Conservation (phyloP, 64 coral and sea anemone species). For the Montipora capricornis region DNA sequence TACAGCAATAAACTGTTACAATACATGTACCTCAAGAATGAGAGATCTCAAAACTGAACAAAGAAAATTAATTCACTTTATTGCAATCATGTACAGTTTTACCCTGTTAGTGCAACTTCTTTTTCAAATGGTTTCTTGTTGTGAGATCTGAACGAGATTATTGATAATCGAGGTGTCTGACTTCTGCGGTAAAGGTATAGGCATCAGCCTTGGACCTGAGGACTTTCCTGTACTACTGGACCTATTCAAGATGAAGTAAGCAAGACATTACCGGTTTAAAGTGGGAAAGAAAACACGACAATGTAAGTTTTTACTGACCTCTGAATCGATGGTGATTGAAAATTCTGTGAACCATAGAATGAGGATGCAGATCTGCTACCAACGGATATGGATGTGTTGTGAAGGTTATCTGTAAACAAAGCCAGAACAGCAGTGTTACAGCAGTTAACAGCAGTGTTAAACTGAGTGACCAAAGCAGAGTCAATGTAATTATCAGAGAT, state of each 20-base stretch:
- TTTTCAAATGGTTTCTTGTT: slow-evolving; percentile 29
- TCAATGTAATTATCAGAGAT: too few relatives aligned
- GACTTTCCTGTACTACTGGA: not conserved
- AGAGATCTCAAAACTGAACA: too few relatives aligned
- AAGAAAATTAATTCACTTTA: too few relatives aligned
- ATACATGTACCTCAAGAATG: too few relatives aligned
- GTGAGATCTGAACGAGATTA: slow-evolving; percentile 34
- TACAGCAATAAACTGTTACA: not conserved
- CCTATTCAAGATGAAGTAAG: not conserved
- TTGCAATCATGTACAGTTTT: not conserved
- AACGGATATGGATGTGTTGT: slow-evolving; percentile 12
- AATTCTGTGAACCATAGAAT: slow-evolving; percentile 20
- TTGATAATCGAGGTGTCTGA: slow-evolving; percentile 8
- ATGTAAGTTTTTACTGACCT: not conserved
- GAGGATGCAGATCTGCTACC: slow-evolving; percentile 6
- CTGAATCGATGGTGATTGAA: not conserved
- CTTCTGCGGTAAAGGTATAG: not conserved
- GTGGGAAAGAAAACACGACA: too few relatives aligned
- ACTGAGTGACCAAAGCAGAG: too few relatives aligned
- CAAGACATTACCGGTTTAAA: too few relatives aligned
- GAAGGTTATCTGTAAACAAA: slow-evolving; percentile 1
- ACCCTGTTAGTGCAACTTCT: slow-evolving; percentile 34
- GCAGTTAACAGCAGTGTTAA: too few relatives aligned
- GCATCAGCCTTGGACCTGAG: slow-evolving; percentile 26
- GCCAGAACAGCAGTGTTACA: not conserved